phyloP scores from a whole-genome alignment of 2,888 invertebrate species.

The Sclerodermus sp. region DNA sequence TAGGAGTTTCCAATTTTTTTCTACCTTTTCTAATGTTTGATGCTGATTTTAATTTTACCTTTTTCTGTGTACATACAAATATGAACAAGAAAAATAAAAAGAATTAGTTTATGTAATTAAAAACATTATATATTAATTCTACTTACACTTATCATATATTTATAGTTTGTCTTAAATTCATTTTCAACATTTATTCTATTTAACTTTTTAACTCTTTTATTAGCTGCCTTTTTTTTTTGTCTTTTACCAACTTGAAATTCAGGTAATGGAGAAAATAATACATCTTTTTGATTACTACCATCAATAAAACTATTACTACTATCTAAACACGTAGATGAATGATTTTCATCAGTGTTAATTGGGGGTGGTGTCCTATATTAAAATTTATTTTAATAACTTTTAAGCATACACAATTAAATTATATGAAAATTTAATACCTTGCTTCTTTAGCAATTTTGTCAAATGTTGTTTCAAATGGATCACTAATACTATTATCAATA shows the following conservation, averaged over 20 bases:
- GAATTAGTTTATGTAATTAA: too few relatives aligned
- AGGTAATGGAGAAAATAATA: neutral
- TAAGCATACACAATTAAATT: neutral
- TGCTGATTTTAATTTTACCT: neutral
- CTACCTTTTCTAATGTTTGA: neutral
- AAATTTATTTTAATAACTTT: conserved; percentile 1
- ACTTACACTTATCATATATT: too few relatives aligned
- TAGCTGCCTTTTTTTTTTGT: neutral
- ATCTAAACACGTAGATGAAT: conserved; percentile 4
- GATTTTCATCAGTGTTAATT: neutral
- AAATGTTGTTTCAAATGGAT: conserved; percentile 44
- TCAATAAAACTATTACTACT: conserved; percentile 17
- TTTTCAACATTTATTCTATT: too few relatives aligned
- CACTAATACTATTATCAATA: conserved; percentile 6
- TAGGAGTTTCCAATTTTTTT: neutral
- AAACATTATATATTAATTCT: too few relatives aligned
- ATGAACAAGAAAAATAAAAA: too few relatives aligned
- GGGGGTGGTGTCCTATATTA: conserved; percentile 21
- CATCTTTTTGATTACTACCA: neutral
- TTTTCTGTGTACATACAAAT: neutral
- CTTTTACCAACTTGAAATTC: too few relatives aligned
- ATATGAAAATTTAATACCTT: conserved; percentile 24
- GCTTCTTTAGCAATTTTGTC: conserved; percentile 35
- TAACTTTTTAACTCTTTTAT: too few relatives aligned
- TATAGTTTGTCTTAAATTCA: too few relatives aligned